Percentiles rank a stretch among this genome's conserved stretches.
Conservation (phyloP, 2,113 vertebrate genomes). For the Cololabis saira region DNA sequence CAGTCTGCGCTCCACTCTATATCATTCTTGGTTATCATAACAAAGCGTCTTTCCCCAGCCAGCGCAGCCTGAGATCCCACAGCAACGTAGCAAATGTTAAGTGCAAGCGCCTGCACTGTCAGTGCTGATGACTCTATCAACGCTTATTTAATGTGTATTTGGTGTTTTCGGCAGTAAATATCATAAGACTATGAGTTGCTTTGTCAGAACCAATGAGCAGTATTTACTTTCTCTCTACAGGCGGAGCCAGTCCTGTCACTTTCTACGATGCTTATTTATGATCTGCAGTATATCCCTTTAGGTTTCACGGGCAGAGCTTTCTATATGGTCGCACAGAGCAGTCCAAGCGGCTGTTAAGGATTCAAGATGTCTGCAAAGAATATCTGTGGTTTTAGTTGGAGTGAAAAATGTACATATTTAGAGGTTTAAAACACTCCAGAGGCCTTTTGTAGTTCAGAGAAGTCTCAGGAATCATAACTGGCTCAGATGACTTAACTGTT, state of each 20-base stretch:
- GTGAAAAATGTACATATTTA: conserved; percentile 20
- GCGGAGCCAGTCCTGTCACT: conserved; percentile 61
- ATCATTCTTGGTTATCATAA: conserved; percentile 49
- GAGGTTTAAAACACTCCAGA: conserved; percentile 16
- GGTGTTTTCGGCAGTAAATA: conserved; percentile 68
- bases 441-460: conserved; percentile 34
- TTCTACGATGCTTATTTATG: conserved; percentile 72
- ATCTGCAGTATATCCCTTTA: conserved; percentile 50
- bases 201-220: conserved; percentile 70
- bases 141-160: conserved; percentile 58
- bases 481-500: conserved; percentile 8
- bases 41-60: conserved; percentile 35
- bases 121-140: conserved; percentile 59
- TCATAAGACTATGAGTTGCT: conserved; percentile 45
- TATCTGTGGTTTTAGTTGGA: conserved; percentile 32
- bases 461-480: conserved; percentile 17
- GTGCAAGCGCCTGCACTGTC: conserved; percentile 42
- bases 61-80: conserved; percentile 50
- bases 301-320: conserved; percentile 41
- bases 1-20: conserved; percentile 22
- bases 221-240: conserved; percentile 64
- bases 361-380: conserved; percentile 51
- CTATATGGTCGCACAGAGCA: conserved; percentile 23
- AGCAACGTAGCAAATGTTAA: conserved; percentile 40
- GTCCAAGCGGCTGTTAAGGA: conserved; percentile 52